Conservation (phyloP, 2,888 invertebrate species). For the Dolichomitus sp. region DNA sequence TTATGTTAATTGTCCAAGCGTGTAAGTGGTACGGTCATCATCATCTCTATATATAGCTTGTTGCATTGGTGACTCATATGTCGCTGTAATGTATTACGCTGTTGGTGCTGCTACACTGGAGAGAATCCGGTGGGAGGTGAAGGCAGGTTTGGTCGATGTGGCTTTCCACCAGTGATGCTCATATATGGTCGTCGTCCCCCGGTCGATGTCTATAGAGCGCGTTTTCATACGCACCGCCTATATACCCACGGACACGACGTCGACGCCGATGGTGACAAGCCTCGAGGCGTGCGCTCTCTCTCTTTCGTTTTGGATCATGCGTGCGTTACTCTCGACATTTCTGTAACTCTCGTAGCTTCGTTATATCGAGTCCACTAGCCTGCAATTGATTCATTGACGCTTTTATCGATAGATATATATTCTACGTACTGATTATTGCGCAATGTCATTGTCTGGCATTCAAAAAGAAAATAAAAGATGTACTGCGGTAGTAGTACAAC, state of each 20-base stretch:
- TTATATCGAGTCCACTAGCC: slow-evolving; percentile 14
- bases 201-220: slow-evolving; percentile 7
- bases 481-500: neutral
- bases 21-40: slow-evolving; percentile 73
- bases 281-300: neutral
- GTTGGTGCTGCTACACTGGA: slow-evolving; percentile 32
- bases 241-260: slow-evolving; percentile 17
- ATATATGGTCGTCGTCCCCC: slow-evolving; percentile 81
- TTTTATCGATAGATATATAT: slow-evolving; percentile 1
- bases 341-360: neutral
- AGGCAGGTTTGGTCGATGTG: slow-evolving; percentile 76
- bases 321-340: slow-evolving; percentile 3
- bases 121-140: slow-evolving; percentile 64
- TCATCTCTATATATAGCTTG: slow-evolving; percentile 84
- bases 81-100: slow-evolving; percentile 71
- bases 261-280: slow-evolving; percentile 34
- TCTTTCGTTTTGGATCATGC: neutral
- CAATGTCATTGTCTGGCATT: slow-evolving; percentile 25
- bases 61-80: slow-evolving; percentile 84
- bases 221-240: slow-evolving; percentile 2
- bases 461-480: neutral
- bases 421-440: slow-evolving; percentile 6
- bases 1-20: slow-evolving; percentile 77
- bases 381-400: slow-evolving; percentile 14
- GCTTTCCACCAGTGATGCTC: slow-evolving; percentile 80